Percentiles rank a stretch among this genome's conserved stretches.
phyloP scores from a whole-genome alignment of 2,797 vertebrate species.

The Aphelocoma californica region DNA sequence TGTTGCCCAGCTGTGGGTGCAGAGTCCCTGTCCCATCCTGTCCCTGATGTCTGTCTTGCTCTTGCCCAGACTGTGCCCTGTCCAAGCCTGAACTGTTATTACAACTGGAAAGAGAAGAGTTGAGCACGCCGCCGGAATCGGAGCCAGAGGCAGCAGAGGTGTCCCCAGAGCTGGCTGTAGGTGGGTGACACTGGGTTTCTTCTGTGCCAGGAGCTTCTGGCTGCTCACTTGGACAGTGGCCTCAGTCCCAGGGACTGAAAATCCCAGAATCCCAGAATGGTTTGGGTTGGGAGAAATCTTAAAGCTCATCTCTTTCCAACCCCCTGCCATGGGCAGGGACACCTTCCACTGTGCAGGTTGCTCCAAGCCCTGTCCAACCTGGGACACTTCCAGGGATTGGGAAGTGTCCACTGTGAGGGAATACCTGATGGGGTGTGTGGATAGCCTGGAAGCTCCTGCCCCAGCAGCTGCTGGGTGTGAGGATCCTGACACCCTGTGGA shows the following conservation, averaged over 20 bases:
- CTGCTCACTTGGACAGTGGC: neutral
- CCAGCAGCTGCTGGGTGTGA: neutral
- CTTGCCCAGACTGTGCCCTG: neutral
- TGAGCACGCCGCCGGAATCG: rapidly evolving
- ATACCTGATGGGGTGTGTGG: neutral
- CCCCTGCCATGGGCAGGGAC: neutral
- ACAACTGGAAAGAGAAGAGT: neutral
- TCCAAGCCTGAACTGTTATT: neutral
- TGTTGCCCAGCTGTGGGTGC: neutral
- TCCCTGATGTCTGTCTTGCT: neutral
- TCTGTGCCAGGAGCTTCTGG: neutral
- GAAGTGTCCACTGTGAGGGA: neutral
- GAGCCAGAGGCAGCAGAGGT: neutral
- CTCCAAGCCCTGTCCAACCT: neutral
- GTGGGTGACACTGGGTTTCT: neutral
- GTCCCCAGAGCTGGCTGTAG: neutral
- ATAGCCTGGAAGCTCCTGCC: neutral
- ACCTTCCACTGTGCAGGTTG: neutral
- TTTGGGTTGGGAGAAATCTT: neutral
- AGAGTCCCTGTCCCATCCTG: neutral
- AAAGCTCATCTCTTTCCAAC: neutral
- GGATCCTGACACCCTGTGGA: neutral
- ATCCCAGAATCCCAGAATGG: neutral
- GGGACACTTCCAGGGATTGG: neutral
- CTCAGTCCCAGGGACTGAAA: neutral